phyloP scores from a whole-genome alignment of 2,113 vertebrate genomes.

The Pavo muticus region DNA sequence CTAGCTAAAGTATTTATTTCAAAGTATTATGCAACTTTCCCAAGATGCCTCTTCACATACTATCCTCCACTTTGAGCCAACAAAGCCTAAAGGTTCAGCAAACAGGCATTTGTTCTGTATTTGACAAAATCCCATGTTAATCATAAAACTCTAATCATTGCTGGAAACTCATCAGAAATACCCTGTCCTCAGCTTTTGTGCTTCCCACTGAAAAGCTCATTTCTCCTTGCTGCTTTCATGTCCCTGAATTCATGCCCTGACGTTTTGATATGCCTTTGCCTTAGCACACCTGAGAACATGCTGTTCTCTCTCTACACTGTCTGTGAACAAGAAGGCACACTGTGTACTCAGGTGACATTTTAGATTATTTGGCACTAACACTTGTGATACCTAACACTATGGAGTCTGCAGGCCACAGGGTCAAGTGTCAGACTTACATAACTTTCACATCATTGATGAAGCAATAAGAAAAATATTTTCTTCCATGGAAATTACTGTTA shows the following conservation, averaged over 20 bases:
- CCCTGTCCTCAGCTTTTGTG: fast-evolving
- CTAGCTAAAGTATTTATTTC: background rate
- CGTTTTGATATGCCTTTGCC: background rate
- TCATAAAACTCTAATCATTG: background rate
- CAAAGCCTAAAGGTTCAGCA: background rate
- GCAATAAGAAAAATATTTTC: background rate
- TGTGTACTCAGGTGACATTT: background rate
- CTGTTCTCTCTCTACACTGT: background rate
- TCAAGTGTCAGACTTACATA: background rate
- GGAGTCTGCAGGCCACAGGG: background rate
- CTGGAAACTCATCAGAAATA: background rate
- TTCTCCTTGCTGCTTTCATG: background rate
- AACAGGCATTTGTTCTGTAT: background rate
- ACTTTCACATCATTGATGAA: background rate
- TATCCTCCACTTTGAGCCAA: background rate
- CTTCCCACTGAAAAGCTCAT: background rate
- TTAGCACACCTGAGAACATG: background rate
- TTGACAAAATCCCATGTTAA: background rate
- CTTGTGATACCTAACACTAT: background rate
- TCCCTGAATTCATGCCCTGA: background rate
- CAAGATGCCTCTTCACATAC: background rate
- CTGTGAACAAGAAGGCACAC: background rate
- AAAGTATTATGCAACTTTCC: background rate
- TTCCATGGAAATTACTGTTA: background rate
- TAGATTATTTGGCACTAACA: background rate